Evolutionary conservation across 2,888 invertebrate species (phyloP).

Genomic region (Drosophila hamatofila): DNA sequence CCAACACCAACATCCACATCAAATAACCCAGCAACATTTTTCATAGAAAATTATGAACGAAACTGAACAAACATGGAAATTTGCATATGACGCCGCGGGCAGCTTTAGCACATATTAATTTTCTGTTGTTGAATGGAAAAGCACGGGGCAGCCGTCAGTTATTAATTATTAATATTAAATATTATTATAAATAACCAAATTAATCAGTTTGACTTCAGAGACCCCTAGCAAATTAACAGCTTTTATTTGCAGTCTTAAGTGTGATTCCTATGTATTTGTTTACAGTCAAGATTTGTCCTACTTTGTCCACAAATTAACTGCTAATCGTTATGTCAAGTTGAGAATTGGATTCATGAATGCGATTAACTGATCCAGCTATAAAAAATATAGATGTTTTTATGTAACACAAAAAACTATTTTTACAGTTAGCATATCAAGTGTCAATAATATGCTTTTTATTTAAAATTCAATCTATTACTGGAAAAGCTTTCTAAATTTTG

Average conservation of each 20-base stretch:
- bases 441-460: not conserved
- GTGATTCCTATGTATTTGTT: conserved; percentile 13
- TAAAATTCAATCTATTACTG: not conserved
- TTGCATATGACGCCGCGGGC: conserved; percentile 72
- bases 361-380: not conserved
- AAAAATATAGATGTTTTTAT: not conserved
- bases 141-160: conserved; percentile 42
- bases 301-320: conserved; percentile 16
- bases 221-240: conserved; percentile 57
- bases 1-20: conserved; percentile 8
- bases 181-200: conserved; percentile 58
- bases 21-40: conserved; percentile 53
- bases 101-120: conserved; percentile 51
- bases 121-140: conserved; percentile 35
- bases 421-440: not conserved
- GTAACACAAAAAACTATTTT: not conserved
- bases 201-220: conserved; percentile 65
- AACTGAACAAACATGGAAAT: conserved; percentile 53
- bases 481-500: not conserved
- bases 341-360: conserved; percentile 7
- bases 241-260: conserved; percentile 42
- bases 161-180: conserved; percentile 72
- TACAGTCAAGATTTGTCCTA: conserved; percentile 43
- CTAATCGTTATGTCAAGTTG: conserved; percentile 9
- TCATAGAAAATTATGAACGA: conserved; percentile 76